Conservation (phyloP, 30 jellyfish, hydroid and myxozoan genomes). For the Cassiopea xamachana region DNA sequence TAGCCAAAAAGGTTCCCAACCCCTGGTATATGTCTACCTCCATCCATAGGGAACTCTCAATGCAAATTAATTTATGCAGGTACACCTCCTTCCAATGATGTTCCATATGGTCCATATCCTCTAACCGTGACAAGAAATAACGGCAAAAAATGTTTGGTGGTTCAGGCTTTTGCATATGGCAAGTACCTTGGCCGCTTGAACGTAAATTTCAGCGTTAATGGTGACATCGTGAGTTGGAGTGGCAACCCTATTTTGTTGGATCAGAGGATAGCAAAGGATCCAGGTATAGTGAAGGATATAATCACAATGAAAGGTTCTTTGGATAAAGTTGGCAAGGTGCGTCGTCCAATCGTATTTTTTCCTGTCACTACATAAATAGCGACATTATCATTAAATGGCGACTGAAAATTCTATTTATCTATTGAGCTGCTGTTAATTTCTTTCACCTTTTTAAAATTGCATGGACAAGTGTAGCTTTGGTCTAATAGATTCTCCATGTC, state of each 20-base stretch:
- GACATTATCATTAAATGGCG: too few relatives aligned
- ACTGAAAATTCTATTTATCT: too few relatives aligned
- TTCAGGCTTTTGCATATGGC: slow-evolving; percentile 69
- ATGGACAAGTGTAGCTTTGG: too few relatives aligned
- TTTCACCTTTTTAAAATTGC: too few relatives aligned
- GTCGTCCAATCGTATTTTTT: too few relatives aligned
- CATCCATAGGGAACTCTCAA: too few relatives aligned
- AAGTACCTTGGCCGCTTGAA: slow-evolving; percentile 67
- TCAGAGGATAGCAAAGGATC: slow-evolving; percentile 23
- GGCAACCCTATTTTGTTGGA: slow-evolving; percentile 85
- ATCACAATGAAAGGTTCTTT: slow-evolving; percentile 25
- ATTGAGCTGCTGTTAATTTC: too few relatives aligned
- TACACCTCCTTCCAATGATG: slow-evolving; percentile 62
- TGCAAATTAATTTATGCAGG: slow-evolving; percentile 21
- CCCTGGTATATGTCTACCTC: too few relatives aligned
- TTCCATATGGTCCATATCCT: slow-evolving; percentile 66
- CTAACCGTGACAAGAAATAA: slow-evolving; percentile 12
- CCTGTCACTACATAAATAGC: too few relatives aligned
- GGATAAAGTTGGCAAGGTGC: slow-evolving; percentile 70
- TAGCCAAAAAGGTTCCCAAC: too few relatives aligned
- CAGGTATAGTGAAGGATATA: slow-evolving; percentile 11
- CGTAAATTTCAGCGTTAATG: slow-evolving; percentile 67
- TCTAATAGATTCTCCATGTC: too few relatives aligned
- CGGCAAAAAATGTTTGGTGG: slow-evolving; percentile 67
- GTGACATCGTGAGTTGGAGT: slow-evolving; percentile 49